These are phyloP conservation scores for Vireo altiloquus DNA, from an alignment of 2,113 vertebrate species.

Conservation along the genomic window DNA sequence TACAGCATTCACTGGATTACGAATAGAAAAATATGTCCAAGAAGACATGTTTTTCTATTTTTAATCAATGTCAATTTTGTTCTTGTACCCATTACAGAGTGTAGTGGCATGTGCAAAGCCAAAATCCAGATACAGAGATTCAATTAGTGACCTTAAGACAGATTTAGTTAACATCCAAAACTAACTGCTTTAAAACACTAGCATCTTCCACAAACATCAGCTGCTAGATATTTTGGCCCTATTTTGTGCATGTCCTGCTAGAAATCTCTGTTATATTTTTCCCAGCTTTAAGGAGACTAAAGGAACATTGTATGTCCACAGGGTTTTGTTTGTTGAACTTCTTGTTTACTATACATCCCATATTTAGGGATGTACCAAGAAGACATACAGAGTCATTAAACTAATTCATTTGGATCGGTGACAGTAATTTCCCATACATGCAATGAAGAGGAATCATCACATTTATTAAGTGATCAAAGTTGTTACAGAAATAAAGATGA, in stretches of 20 bases:
- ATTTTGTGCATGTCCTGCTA: neutral
- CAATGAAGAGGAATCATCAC: neutral
- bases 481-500: constrained; percentile 46
- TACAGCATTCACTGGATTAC: neutral
- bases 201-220: neutral
- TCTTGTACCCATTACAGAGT: neutral
- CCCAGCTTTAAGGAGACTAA: neutral
- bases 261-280: neutral
- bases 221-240: neutral
- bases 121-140: neutral
- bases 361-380: neutral
- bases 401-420: neutral
- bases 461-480: constrained; percentile 25
- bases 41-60: neutral
- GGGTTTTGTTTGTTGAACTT: neutral
- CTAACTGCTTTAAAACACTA: neutral
- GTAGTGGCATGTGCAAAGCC: neutral
- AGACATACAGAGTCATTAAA: neutral
- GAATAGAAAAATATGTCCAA: neutral
- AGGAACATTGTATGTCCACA: neutral
- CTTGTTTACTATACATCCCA: neutral
- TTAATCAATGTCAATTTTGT: neutral
- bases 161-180: neutral
- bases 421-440: constrained; percentile 8
- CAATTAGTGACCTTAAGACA: neutral